Percentiles rank a stretch among this genome's conserved stretches.
These are phyloP conservation scores for Orientallactaga sibirica DNA, from an alignment of 2,797 vertebrate species.

Conservation along the genomic window DNA sequence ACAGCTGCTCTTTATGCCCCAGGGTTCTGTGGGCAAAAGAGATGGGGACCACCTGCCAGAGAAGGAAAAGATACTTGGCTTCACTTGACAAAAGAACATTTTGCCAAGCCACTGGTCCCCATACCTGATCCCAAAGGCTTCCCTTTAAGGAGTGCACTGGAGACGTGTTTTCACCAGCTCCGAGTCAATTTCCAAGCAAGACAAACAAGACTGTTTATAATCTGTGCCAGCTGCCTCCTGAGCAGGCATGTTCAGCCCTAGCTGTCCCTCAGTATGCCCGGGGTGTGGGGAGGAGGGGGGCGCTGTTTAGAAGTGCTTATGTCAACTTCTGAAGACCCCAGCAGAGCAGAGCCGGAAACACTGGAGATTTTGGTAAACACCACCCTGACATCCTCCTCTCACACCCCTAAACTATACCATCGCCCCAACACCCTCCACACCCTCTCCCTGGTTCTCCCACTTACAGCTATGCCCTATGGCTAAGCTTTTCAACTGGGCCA, in stretches of 20 bases:
- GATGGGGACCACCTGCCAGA: neutral
- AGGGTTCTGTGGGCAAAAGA: neutral
- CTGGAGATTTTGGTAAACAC: neutral
- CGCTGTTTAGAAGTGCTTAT: neutral
- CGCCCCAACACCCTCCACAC: neutral
- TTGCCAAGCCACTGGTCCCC: neutral
- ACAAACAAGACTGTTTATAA: neutral
- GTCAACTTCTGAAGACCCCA: neutral
- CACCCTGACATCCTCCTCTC: neutral
- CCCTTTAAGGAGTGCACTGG: neutral
- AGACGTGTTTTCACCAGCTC: fast-evolving
- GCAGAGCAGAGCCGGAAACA: neutral
- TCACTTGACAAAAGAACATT: neutral
- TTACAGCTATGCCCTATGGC: neutral
- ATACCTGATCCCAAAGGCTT: neutral
- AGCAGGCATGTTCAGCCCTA: neutral
- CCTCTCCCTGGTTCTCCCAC: neutral
- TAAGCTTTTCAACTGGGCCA: too few species aligned
- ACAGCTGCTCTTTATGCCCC: conserved; percentile 54
- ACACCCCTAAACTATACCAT: neutral
- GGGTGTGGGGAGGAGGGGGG: too few species aligned
- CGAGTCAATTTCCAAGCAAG: neutral
- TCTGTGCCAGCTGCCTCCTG: neutral
- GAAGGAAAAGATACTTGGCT: neutral
- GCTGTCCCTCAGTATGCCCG: neutral